Evolutionary conservation across 2,113 vertebrate species (phyloP), one percentile per base, ranked within the genome.

Genomic region (Coracopsis vasa): DNA sequence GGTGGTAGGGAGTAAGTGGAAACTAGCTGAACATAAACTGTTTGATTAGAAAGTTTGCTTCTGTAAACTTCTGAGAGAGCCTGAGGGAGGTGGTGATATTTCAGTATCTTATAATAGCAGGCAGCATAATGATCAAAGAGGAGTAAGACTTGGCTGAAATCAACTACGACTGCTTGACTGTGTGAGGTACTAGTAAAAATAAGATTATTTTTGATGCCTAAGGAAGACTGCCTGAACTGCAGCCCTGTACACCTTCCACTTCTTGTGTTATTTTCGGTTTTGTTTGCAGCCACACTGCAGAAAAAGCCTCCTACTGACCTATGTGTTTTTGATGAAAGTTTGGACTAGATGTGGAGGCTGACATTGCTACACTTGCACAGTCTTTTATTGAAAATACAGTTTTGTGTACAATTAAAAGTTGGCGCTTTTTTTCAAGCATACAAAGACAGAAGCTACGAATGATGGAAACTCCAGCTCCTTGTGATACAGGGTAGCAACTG

Each of bases 1-100:
- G 82, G 21, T 3, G 4, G 69, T 33, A 75, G 31, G 35, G 53
- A 88, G 60, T 64, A 58, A 77, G 42, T 51, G 61, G 72, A 92
- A 94, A 61, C 8, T 41, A 78, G 80, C 35, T 91, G 88, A 94
- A 90, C 25, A 33, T 25, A 75, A 87, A 83, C 18, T 61, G 51
- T 77, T 86, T 80, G 91, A 94, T 95, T 91, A 86, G n/a, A 94
- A 97, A 80, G 87, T 85, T 10, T 75, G 86, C 91, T 88, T 96
- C 94, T 95, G 56, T 80, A 95, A 92, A 90, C 79, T 91, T 74
- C 51, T 44, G 45, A 92, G 65, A 71, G 60, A 88, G 95, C 87
- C 94, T 51, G 67, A 90, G 92, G 94, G 90, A 90, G 70, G 73
- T 69, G 66, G 50, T 88, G 93, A 90, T 96, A 94, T 96, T 91